Conservation (phyloP, 2,113 vertebrate species). For the Copsychus sechellarum region DNA sequence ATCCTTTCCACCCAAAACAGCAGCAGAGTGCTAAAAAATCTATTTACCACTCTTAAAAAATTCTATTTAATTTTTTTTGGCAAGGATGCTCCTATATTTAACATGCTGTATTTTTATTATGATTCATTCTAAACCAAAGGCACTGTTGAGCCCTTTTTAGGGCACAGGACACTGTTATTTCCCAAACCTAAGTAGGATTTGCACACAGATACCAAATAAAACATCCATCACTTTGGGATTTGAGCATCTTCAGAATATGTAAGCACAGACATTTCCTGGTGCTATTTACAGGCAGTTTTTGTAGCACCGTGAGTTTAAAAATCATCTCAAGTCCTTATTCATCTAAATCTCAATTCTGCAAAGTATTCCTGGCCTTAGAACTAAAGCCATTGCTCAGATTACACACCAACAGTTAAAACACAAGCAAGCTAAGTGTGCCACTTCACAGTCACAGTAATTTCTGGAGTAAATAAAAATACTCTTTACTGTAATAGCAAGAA, state of each 20-base stretch:
- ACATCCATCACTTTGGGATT: fast-evolving
- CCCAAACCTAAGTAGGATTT: neutral
- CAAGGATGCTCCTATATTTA: neutral
- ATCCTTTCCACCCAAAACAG: neutral
- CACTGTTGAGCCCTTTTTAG: neutral
- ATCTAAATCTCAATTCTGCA: neutral
- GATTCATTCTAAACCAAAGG: neutral
- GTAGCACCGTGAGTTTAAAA: neutral
- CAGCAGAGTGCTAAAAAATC: neutral
- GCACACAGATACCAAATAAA: neutral
- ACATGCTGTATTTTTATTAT: neutral
- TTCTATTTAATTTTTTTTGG: neutral
- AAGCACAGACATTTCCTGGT: neutral
- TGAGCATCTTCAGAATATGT: neutral
- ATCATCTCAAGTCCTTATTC: neutral
- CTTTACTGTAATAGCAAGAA: neutral
- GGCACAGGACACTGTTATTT: neutral
- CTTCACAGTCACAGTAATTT: neutral
- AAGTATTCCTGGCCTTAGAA: neutral
- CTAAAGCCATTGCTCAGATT: neutral
- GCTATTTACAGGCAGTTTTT: neutral
- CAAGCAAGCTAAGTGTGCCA: neutral
- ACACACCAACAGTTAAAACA: neutral
- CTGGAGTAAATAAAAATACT: neutral
- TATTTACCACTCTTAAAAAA: neutral